Base-by-base conservation (phyloP, 1,140 invertebrate species). In the Drosophila sproati region DNA sequence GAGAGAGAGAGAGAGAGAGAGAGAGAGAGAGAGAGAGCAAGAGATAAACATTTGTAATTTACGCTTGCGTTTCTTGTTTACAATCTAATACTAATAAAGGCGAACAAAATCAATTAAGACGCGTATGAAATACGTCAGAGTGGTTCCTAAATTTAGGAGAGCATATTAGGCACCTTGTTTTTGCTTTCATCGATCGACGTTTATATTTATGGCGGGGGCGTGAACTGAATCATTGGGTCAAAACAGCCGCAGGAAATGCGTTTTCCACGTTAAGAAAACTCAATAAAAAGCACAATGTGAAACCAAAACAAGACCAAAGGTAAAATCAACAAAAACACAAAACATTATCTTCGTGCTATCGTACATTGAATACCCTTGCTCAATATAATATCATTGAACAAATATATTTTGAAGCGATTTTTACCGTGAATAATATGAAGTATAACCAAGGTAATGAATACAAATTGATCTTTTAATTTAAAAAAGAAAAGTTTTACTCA, bases 51-150 rank as follows among this genome's bases (percentile, higher is more conserved):
- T 63, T 74, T 76, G 51, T 61, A 73, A 73, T 68, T 50, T 34
- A 37, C 39, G 50, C 55, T 35, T 73, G 51, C 45, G 69, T 78
- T 59, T 48, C 60, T 52, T 89, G 85, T 89, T 89, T 90, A 85
- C 78, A 81, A 86, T 85, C 85, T 78, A 85, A 89, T 80, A 78
- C 77, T 75, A 80, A 89, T 89, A 81, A 85, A 89, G 73, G 66
- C 69, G 73, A 73, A 43, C 20, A 80, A 68, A 76, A 81, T 78
- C 86, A 89, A 88, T 89, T 81, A 85, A 78, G 78, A 71, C 68
- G 77, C 78, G 78, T 76, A 66, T 83, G 80, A 88, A 89, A 89
- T 78, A 89, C 83, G 83, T 88, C 83, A 88, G 85, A 81, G 61
- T 37, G 39, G 34, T 31, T 52, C 47, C 78, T 75, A 85, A 78